Conservation (phyloP, 2,888 invertebrate genomes). For the Hybos culiciformis region DNA sequence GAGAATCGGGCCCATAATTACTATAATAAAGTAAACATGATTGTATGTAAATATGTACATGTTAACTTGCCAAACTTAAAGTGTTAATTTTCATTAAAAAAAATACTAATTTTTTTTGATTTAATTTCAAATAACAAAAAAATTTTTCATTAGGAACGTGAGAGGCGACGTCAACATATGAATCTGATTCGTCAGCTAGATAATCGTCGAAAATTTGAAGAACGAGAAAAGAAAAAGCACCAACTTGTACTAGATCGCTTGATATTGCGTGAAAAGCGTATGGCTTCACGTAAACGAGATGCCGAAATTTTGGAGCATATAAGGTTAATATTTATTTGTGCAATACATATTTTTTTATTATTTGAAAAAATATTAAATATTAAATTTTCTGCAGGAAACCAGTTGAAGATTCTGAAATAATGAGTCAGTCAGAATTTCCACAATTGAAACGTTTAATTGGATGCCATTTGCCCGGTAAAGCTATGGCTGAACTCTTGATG, state of each 20-base stretch:
- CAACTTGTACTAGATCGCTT: conserved; percentile 67
- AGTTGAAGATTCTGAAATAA: conserved; percentile 78
- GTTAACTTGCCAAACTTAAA: no score
- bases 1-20: not conserved
- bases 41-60: no score
- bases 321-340: conserved; percentile 28
- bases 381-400: conserved; percentile 49
- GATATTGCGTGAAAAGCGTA: conserved; percentile 69
- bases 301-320: conserved; percentile 53
- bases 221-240: conserved; percentile 54
- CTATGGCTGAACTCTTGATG: conserved; percentile 85
- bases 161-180: conserved; percentile 81
- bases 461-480: conserved; percentile 68
- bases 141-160: conserved; percentile 59
- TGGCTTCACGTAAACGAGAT: conserved; percentile 58
- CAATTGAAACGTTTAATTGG: conserved; percentile 64
- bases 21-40: no score
- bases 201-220: conserved; percentile 73
- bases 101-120: no score
- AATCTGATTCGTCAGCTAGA: conserved; percentile 78
- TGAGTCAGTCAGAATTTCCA: conserved; percentile 59
- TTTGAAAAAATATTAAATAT: not conserved
- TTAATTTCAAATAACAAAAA: not conserved
- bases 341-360: no score
- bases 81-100: no score